phyloP scores from a whole-genome alignment of 2,113 vertebrate species.

The Eulacestoma nigropectus region DNA sequence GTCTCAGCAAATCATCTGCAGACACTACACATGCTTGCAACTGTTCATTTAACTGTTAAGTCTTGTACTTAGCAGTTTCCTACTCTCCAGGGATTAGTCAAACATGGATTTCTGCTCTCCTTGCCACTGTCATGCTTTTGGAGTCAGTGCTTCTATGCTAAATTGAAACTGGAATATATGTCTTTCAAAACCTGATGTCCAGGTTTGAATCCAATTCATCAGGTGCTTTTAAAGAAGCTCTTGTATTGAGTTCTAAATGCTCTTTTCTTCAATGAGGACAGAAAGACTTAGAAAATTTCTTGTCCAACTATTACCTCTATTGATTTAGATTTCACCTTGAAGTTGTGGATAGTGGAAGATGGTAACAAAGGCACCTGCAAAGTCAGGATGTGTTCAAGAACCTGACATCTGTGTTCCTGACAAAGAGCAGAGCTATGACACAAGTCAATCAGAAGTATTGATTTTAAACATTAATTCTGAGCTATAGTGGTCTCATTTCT shows the following conservation, averaged over 20 bases:
- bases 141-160: background rate
- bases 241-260: background rate
- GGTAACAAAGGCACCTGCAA: background rate
- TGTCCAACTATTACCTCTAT: background rate
- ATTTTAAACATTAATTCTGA: background rate
- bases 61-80: background rate
- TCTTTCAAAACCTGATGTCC: background rate
- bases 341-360: background rate
- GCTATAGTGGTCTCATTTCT: background rate
- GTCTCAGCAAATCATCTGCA: background rate
- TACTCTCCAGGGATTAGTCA: background rate
- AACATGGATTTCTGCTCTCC: background rate
- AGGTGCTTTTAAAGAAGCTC: background rate
- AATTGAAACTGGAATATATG: background rate
- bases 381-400: background rate
- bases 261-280: background rate
- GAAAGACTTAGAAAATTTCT: background rate
- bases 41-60: background rate
- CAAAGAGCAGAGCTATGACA: background rate
- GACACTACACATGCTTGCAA: background rate
- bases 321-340: background rate
- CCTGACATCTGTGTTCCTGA: background rate
- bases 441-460: background rate
- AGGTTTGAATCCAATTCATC: background rate
- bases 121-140: background rate